Evolutionary conservation across 2,797 vertebrate species (phyloP).

Genomic region (Alosa sapidissima): DNA sequence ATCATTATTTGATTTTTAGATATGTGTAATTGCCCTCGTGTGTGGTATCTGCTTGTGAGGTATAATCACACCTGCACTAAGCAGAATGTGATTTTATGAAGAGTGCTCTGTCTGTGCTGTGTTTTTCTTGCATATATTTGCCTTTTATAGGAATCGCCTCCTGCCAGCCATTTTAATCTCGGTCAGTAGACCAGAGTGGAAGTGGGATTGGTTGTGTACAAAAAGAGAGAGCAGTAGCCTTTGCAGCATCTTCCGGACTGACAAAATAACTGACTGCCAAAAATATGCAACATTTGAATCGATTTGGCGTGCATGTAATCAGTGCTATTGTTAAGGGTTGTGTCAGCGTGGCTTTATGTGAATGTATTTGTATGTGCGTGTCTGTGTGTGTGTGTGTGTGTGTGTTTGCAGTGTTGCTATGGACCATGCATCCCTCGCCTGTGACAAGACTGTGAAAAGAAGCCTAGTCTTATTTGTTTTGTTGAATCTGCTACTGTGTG

Average conservation of each 20-base stretch:
- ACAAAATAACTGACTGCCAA: conserved; percentile 6
- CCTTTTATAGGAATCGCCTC: background rate
- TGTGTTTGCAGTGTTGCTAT: conserved; percentile 12
- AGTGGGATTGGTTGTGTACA: conserved; percentile 6
- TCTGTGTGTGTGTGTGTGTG: background rate
- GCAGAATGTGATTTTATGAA: background rate
- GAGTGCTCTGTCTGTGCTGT: background rate
- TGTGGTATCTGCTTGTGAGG: background rate
- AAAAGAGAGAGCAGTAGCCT: background rate
- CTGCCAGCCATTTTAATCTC: background rate
- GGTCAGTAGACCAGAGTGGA: conserved; percentile 11
- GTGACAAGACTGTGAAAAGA: conserved; percentile 9
- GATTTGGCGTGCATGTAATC: conserved; percentile 6
- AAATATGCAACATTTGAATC: conserved; percentile 20
- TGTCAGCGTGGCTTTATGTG: background rate
- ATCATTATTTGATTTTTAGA: background rate
- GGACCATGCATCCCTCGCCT: background rate
- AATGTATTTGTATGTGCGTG: background rate
- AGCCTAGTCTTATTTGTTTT: conserved; percentile 7
- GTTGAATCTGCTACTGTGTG: conserved; percentile 16
- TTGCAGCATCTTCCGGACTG: background rate
- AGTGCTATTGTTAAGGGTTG: conserved; percentile 1
- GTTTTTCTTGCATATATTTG: conserved; percentile 1
- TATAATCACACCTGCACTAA: background rate
- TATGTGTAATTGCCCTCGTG: background rate